Evolutionary conservation across 2,888 invertebrate species (phyloP).

Genomic region (Synanthedon formicaeformis): DNA sequence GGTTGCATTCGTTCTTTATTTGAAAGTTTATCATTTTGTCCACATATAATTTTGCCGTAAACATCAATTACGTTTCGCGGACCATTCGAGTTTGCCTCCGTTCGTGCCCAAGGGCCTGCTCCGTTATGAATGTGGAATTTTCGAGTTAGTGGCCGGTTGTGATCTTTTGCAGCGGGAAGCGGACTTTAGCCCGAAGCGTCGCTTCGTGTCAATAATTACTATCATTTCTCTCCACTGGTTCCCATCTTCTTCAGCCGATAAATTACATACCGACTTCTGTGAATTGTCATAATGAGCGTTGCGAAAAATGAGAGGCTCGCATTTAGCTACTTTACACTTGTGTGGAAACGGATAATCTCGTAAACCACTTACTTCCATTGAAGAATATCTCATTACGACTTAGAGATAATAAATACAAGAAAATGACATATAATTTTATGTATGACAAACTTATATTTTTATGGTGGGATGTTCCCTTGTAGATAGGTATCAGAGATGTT

Average conservation of each 20-base stretch:
- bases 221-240: conserved; percentile 49
- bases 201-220: conserved; percentile 67
- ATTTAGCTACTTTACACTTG: conserved; percentile 32
- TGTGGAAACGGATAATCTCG: conserved; percentile 3
- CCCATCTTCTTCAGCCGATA: conserved; percentile 49
- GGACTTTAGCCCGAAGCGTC: conserved; percentile 33
- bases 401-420: not conserved
- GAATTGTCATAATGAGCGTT: conserved; percentile 55
- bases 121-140: conserved; percentile 62
- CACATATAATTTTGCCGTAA: conserved; percentile 30
- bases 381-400: not conserved
- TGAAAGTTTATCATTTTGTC: conserved; percentile 23
- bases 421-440: not conserved
- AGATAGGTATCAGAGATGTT: not conserved
- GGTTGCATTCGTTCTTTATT: conserved; percentile 14
- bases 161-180: conserved; percentile 44
- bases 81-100: conserved; percentile 14
- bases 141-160: conserved; percentile 58
- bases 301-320: conserved; percentile 30
- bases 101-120: conserved; percentile 41
- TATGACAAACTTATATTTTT: not conserved
- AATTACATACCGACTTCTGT: conserved; percentile 55
- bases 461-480: not conserved
- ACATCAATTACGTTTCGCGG: conserved; percentile 37
- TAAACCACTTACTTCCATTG: conserved; percentile 2